Evolutionary conservation across 2,113 vertebrate genomes (phyloP).

Genomic region (Callithrix jacchus): DNA sequence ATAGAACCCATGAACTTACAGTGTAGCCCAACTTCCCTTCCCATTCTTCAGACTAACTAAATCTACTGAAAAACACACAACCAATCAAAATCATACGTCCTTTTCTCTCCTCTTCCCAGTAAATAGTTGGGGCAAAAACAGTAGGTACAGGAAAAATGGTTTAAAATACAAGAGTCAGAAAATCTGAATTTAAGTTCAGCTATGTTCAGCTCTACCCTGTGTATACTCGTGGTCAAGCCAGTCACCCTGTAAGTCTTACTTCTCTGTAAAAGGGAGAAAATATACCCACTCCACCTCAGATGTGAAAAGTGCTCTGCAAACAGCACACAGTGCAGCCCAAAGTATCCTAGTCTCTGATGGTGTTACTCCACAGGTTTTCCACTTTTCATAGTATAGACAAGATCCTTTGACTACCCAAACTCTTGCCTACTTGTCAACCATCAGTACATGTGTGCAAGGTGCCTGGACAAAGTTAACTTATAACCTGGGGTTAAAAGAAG

Average conservation of each 20-base stretch:
- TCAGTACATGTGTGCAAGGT: not conserved
- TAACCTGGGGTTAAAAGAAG: constrained; percentile 6
- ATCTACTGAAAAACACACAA: not conserved
- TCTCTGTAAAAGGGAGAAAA: not conserved
- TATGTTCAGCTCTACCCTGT: not conserved
- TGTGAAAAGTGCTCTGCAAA: not conserved
- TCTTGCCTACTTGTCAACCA: not conserved
- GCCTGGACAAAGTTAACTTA: not conserved
- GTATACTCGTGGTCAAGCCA: not conserved
- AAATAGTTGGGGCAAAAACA: not conserved
- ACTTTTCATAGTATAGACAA: not conserved
- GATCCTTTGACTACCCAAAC: not conserved
- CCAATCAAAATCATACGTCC: not conserved
- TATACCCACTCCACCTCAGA: not conserved
- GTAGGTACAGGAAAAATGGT: not conserved
- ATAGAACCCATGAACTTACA: not conserved
- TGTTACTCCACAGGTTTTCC: not conserved
- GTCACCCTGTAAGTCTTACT: not conserved
- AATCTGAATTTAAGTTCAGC: not conserved
- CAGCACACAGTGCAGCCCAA: not conserved
- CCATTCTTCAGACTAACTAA: constrained; percentile 19
- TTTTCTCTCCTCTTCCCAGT: not conserved
- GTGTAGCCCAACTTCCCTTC: not conserved
- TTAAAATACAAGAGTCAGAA: not conserved
- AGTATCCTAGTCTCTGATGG: not conserved